Evolutionary conservation across 1,140 invertebrate genomes (phyloP), one percentile per base, ranked within the genome.

Genomic region (Bombus cullumanus): DNA sequence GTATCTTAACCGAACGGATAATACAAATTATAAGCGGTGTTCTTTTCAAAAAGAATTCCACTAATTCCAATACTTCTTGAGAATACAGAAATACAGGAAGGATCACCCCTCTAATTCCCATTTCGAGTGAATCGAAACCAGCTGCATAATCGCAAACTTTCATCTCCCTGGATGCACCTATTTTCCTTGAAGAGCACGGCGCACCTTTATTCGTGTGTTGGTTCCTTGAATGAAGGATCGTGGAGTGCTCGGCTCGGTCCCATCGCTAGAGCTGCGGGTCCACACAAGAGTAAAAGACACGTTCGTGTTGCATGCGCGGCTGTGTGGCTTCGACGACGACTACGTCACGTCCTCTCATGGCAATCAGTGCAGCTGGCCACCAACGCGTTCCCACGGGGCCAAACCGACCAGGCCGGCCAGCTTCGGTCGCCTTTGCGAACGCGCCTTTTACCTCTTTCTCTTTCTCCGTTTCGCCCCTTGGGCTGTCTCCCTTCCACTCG

Each of bases 371-470:
- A 94, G 94, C 94, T 94, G 94, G 93, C 93, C 94, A 94, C 94
- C 94, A 94, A 94, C 94, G 94, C 94, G 93, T 95, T 95, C 94
- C 93, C 94, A 95, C 94, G 94, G 92, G 92, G 93, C 92, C 92
- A 90, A 92, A 94, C 92, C 93, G 89, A 94, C 93, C 91, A 90
- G 91, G 87, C 88, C 87, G 83, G 86, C 87, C 83, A 85, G 76
- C 83, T 66, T 91, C 89, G 89, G 87, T 90, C 86, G 80, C 88
- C 88, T 90, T 90, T 91, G 83, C 90, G 86, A 89, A 87, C 88
- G 84, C 89, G 82, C 83, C 83, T 89, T 81, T 90, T 86, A 88
- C 87, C 91, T 87, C 84, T 73, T 83, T 71, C 69, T 86, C 82
- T 86, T 81, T 81, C 69, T 81, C 74, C 68, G 62, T 68, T 57